Conservation (phyloP, 2,888 invertebrate genomes). For the Euproctis similis region DNA sequence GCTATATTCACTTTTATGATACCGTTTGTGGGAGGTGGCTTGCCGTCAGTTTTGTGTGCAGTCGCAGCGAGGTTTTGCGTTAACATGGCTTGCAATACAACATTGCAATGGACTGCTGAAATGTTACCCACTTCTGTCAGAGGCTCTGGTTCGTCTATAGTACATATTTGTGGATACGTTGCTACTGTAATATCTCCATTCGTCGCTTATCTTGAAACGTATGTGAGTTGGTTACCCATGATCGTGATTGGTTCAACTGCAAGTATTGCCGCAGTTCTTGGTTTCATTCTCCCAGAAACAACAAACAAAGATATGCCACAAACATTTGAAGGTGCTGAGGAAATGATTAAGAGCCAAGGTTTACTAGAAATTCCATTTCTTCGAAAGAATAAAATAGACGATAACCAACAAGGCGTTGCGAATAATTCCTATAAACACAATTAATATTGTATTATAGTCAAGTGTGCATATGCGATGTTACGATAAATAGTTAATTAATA, state of each 20-base stretch:
- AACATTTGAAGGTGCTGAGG: constrained; percentile 53
- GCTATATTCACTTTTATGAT: constrained; percentile 38
- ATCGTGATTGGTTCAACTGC: constrained; percentile 35
- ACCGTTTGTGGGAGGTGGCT: constrained; percentile 36
- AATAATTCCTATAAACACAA: constrained; percentile 20
- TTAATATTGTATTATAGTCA: too few relatives aligned
- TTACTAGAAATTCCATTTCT: constrained; percentile 44
- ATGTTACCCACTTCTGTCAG: constrained; percentile 49
- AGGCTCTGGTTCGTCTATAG: constrained; percentile 44
- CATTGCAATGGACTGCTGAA: constrained; percentile 52
- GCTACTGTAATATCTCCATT: constrained; percentile 49
- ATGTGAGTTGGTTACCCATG: constrained; percentile 43
- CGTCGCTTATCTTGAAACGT: constrained; percentile 46
- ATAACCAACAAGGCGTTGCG: constrained; percentile 6
- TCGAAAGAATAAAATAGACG: constrained; percentile 7
- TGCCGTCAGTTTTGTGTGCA: constrained; percentile 46
- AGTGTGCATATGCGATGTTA: too few relatives aligned
- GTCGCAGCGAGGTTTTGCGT: constrained; percentile 45
- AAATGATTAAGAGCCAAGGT: constrained; percentile 32
- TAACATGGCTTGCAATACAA: constrained; percentile 42
- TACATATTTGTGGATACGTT: constrained; percentile 46
- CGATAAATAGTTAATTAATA: too few relatives aligned
- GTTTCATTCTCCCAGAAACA: constrained; percentile 50
- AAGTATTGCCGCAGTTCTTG: constrained; percentile 27
- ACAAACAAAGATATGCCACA: constrained; percentile 52